Percentiles rank a stretch among this genome's conserved stretches.
These are phyloP conservation scores for Alfaro cultratus DNA, from an alignment of 2,797 vertebrate genomes.

Conservation along the genomic window DNA sequence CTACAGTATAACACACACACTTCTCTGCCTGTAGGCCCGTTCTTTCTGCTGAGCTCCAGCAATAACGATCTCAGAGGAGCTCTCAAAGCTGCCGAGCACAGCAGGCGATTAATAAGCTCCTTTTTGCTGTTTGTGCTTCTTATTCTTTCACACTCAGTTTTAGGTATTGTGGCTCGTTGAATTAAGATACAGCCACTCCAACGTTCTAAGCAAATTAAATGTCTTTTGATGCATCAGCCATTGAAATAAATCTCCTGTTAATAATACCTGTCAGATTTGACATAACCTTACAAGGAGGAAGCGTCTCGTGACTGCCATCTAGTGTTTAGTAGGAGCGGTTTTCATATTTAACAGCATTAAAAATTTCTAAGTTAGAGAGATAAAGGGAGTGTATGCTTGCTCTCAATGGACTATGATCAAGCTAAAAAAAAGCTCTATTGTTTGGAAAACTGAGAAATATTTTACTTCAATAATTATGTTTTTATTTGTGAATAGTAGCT, in stretches of 20 bases:
- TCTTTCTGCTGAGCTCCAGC: slow-evolving; percentile 63
- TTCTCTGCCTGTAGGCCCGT: slow-evolving; percentile 2
- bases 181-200: slow-evolving; percentile 10
- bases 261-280: slow-evolving; percentile 32
- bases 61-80: slow-evolving; percentile 52
- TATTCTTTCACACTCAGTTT: slow-evolving; percentile 10
- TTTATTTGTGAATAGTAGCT: not conserved
- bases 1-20: slow-evolving; percentile 4
- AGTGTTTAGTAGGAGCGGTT: slow-evolving; percentile 38
- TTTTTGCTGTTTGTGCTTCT: slow-evolving; percentile 48
- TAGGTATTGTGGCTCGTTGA: slow-evolving; percentile 34
- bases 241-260: slow-evolving; percentile 25
- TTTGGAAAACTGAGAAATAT: not conserved
- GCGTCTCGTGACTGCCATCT: slow-evolving; percentile 52
- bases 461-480: not conserved
- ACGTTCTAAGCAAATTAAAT: slow-evolving; percentile 17
- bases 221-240: slow-evolving; percentile 23
- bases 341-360: not conserved
- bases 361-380: not conserved
- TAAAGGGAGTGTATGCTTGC: not conserved
- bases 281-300: not conserved
- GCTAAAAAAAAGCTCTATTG: not conserved
- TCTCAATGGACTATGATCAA: not conserved
- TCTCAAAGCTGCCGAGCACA: slow-evolving; percentile 60
- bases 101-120: slow-evolving; percentile 59